These are phyloP conservation scores for Cheilosia scutellata DNA, from an alignment of 2,888 invertebrate species.

Conservation along the genomic window DNA sequence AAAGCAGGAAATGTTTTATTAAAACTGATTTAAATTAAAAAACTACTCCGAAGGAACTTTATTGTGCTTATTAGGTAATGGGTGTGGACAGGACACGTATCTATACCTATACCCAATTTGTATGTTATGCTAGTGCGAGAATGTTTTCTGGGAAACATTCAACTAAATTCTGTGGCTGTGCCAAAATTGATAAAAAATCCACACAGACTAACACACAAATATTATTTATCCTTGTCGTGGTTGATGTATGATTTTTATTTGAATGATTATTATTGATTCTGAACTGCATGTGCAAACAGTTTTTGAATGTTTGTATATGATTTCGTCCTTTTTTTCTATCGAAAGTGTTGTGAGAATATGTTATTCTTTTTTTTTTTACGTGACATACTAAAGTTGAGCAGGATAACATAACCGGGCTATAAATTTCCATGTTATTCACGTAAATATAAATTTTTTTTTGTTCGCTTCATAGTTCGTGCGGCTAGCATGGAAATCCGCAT, in stretches of 20 bases:
- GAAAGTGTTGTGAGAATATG: no score
- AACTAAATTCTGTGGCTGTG: no score
- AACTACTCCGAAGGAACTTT: no score
- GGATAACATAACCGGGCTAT: neutral
- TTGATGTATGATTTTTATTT: constrained; percentile 26
- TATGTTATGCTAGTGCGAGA: no score
- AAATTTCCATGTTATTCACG: constrained; percentile 66
- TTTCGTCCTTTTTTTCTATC: neutral
- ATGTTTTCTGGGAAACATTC: neutral
- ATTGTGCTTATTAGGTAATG: no score
- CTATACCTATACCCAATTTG: no score
- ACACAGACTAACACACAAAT: constrained; percentile 22
- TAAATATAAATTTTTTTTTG: constrained; percentile 39
- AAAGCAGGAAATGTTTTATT: no score
- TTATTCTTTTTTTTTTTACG: no score
- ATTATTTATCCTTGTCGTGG: constrained; percentile 27
- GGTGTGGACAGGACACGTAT: no score
- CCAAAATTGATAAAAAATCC: constrained; percentile 6
- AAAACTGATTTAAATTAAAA: no score
- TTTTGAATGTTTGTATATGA: constrained; percentile 8
- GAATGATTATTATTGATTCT: constrained; percentile 46
- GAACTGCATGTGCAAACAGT: constrained; percentile 11
- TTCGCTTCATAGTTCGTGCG: constrained; percentile 40
- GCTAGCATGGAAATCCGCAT: constrained; percentile 45
- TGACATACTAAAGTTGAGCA: no score